Percentiles rank a stretch among this genome's conserved stretches.
These are phyloP conservation scores for Coptodon bakossiorum DNA, from an alignment of 2,113 vertebrate genomes.

Conservation along the genomic window DNA sequence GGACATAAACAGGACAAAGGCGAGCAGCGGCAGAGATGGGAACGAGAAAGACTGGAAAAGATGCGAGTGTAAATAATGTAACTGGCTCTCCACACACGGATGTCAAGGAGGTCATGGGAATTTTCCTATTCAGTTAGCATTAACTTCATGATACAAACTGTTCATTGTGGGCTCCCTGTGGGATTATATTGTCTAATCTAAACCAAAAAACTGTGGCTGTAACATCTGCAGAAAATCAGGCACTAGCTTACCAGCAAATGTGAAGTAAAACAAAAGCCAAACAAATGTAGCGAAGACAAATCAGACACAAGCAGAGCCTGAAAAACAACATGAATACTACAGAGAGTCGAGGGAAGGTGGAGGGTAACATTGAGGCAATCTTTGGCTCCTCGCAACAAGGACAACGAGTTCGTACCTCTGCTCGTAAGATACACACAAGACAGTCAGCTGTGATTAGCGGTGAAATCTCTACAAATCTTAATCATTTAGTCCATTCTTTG, in stretches of 20 bases:
- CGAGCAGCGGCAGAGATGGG: neutral
- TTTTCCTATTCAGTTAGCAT: neutral
- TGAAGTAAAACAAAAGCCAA: neutral
- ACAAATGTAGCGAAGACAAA: neutral
- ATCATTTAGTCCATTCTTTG: neutral
- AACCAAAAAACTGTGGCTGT: neutral
- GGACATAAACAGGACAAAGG: slow-evolving; percentile 32
- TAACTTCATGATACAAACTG: neutral
- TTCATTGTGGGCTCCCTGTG: neutral
- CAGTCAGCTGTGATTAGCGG: neutral
- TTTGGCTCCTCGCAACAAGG: neutral
- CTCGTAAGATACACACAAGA: neutral
- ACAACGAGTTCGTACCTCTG: neutral
- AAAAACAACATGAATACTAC: neutral
- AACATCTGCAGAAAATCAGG: neutral
- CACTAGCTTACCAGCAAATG: neutral
- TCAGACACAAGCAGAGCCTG: neutral
- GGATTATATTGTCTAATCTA: neutral
- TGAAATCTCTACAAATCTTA: neutral
- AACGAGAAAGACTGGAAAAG: slow-evolving; percentile 38
- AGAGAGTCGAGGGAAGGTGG: neutral
- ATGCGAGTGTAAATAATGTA: neutral
- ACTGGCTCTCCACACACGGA: neutral
- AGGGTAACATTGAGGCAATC: neutral
- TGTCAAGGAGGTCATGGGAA: neutral